Base-by-base conservation (phyloP, 2,797 vertebrate genomes). In the Pangasius djambal region DNA sequence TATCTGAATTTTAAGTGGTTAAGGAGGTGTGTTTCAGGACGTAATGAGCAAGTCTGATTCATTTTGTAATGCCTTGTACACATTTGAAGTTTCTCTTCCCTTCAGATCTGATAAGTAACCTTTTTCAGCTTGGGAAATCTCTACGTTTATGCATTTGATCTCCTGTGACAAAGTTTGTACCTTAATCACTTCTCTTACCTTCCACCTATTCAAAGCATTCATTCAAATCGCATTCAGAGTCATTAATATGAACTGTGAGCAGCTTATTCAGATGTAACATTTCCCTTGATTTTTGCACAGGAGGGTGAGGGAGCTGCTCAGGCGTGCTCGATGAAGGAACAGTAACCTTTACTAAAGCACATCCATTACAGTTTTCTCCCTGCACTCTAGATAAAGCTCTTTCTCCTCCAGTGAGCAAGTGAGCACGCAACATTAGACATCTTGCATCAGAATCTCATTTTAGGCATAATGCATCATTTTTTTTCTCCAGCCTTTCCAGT, bases 301-400 rank as follows among this genome's bases (percentile, higher is more conserved):
- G 50, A 86, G 87, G 82, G 77, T 88, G 83, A 86, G n/a, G 88
- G 50, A 89, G 75, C 74, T 20, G 81, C 65, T 88, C 83, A 34
- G 78, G 86, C 88, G 37, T 83, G 87, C 83, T 90, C 88, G 83
- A 83, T 65, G 82, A 89, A 90, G 91, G 86, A 90, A 88, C 89
- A 87, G 91, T 92, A 93, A 92, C 92, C 92, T 93, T 93, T 93
- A 90, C 89, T 87, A 87, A 91, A 91, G 89, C 88, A 90, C 91
- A 85, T 88, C 90, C 86, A 89, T 91, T 91, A 89, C 83, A 89
- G 86, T 92, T 91, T 88, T 89, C 90, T 90, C 84, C 84, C 86
- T 67, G 88, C 86, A 84, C 78, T 90, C 89, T 90, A 87, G 87
- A 91, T 89, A 87, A 87, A 85, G 90, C 89, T 85, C 85, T 77